Evolutionary conservation across 2,113 vertebrate species (phyloP), one percentile per base, ranked within the genome.

Genomic region (Perccottus glenii): DNA sequence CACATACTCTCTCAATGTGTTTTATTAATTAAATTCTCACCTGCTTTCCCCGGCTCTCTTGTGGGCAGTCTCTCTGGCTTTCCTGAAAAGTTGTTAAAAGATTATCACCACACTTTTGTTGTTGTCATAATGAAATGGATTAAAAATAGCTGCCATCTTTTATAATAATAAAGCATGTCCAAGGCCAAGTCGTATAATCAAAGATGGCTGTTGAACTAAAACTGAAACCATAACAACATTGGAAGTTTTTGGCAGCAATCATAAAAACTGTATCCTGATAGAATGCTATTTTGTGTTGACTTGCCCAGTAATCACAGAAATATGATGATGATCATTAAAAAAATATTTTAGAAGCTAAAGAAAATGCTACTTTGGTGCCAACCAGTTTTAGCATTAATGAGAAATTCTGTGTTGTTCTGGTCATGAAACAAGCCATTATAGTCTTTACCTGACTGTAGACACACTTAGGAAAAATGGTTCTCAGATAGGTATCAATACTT

Each of bases 31-130:
- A 82, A 56, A 86, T 81, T 93, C 92, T 94, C 95, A 99, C 97
- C 97, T 96, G 94, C 33, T 94, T 94, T 98, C 83, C 95, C 95
- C 11, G 95, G 95, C 89, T 98, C 97, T 84, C 92, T 87, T 35
- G 94, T 93, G 4, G 94, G 94, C 0, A 93, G 47, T 73, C 94
- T 95, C 59, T 96, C 96, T 60, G 86, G 94, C 79, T 94, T 67
- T 60, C 96, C 97, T 99, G 72, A 65, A 87, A 87, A 77, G 52
- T 15, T 6, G 44, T 71, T 5, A 60, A 69, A 80, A 70, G 12
- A 62, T 64, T 66, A 15, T 63, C 45, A 65, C 3, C 5, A 51
- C 11, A 51, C 12, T 16, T 62, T 65, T 42, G 33, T n/a, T 40
- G 43, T 32, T 45, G 15, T 6, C 27, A 57, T 4, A 46, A 47